phyloP scores from a whole-genome alignment of 2,888 invertebrate species.

The Eilema sororculum region DNA sequence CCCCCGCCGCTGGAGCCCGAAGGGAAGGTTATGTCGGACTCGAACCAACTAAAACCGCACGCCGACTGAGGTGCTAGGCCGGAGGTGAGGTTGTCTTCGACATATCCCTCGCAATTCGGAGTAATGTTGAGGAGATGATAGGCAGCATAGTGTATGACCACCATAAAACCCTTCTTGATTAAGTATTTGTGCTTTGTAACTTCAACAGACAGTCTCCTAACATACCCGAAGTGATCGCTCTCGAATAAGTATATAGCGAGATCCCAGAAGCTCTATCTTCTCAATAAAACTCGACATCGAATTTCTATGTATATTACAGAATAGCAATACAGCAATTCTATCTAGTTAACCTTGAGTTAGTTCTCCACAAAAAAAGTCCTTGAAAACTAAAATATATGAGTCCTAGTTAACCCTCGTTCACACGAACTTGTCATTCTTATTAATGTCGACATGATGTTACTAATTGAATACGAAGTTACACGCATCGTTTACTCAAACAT shows the following conservation, averaged over 20 bases:
- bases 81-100: no score
- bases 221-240: not conserved
- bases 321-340: no score
- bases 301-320: not conserved
- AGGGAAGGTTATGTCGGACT: no score
- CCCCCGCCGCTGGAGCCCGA: no score
- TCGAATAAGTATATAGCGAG: not conserved
- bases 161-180: no score
- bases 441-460: conserved; percentile 39
- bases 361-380: not conserved
- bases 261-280: not conserved
- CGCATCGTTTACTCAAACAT: conserved; percentile 62
- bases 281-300: not conserved
- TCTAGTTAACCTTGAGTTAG: not conserved
- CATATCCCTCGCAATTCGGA: no score
- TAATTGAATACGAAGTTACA: conserved; percentile 57
- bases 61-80: no score
- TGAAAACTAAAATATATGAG: not conserved
- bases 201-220: no score
- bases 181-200: no score
- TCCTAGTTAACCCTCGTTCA: conserved; percentile 16
- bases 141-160: no score
- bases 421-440: conserved; percentile 20
- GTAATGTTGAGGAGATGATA: no score
- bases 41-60: no score